Evolutionary conservation across 2,888 invertebrate genomes (phyloP).

Genomic region (Megaustenia siamemsis): DNA sequence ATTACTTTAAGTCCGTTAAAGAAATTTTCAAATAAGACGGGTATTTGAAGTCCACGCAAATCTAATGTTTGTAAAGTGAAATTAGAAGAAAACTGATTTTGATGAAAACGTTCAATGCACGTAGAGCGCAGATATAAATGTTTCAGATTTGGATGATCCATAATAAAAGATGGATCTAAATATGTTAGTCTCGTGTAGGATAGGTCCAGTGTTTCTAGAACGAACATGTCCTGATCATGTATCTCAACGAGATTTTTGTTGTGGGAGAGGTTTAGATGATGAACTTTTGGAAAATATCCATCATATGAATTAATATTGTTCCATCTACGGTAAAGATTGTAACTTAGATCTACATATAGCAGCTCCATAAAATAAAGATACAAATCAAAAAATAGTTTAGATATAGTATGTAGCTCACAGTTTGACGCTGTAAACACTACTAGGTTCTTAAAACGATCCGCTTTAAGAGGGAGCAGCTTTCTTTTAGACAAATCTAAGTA

Average conservation of each 20-base stretch:
- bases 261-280: not conserved
- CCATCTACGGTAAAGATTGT: not conserved
- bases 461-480: not conserved
- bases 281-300: not conserved
- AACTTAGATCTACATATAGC: not conserved
- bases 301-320: not conserved
- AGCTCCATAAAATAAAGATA: not conserved
- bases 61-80: not conserved
- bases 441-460: not conserved
- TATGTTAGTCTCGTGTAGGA: not conserved
- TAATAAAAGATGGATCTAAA: not conserved
- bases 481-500: not conserved
- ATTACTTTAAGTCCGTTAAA: not conserved
- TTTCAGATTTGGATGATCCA: not conserved
- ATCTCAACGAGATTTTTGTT: not conserved
- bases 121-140: not conserved
- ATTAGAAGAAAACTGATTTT: not conserved
- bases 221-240: not conserved
- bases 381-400: not conserved
- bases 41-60: too few relatives aligned
- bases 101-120: not conserved
- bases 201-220: conserved; percentile 18
- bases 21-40: not conserved
- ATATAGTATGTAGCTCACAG: not conserved
- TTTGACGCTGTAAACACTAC: not conserved